These are phyloP conservation scores for Cuniculus paca DNA, from an alignment of 2,797 vertebrate species.

Conservation along the genomic window DNA sequence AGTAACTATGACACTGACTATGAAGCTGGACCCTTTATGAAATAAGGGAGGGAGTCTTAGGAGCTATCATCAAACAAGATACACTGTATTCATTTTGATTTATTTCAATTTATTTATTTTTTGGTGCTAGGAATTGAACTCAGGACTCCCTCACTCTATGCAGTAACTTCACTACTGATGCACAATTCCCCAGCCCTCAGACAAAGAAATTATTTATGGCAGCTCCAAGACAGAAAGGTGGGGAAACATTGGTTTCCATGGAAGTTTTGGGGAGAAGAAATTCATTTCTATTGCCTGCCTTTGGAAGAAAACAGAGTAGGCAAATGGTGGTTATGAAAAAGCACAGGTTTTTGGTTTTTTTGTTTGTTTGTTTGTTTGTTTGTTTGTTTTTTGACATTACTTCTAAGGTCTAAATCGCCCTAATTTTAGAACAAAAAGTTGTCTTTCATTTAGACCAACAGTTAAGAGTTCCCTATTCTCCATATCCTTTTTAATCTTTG, in stretches of 20 bases:
- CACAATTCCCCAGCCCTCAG: neutral
- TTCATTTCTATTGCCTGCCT: neutral
- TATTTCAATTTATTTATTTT: neutral
- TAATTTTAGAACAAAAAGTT: neutral
- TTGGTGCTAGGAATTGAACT: neutral
- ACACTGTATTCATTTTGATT: neutral
- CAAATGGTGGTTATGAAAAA: neutral
- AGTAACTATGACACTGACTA: neutral
- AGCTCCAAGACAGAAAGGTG: neutral
- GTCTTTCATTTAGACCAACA: neutral
- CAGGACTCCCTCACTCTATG: neutral
- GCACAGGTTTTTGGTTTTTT: too few relatives aligned
- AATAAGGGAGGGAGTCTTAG: neutral
- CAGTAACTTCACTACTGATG: neutral
- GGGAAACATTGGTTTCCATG: neutral
- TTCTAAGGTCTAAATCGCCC: neutral
- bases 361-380: too few relatives aligned
- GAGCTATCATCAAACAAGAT: neutral
- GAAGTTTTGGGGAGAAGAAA: neutral
- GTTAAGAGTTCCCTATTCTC: neutral
- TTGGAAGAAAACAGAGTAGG: neutral
- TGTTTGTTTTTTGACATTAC: fast-evolving
- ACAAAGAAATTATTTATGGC: neutral
- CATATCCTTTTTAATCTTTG: neutral
- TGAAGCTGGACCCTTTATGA: neutral